phyloP scores from a whole-genome alignment of 1,140 invertebrate genomes.

The Dolichoris vasculosae region DNA sequence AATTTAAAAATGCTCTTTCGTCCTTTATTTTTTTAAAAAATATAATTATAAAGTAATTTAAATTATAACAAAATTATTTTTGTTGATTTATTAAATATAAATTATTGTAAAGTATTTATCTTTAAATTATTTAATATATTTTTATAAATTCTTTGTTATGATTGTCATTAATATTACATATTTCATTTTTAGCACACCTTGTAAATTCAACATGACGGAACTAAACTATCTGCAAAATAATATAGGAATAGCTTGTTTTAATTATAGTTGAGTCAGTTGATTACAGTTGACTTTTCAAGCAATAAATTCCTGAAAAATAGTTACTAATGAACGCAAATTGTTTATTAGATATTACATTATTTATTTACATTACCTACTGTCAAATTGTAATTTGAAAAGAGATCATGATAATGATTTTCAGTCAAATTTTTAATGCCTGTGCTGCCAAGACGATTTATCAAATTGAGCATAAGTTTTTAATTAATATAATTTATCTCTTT shows the following conservation, averaged over 20 bases:
- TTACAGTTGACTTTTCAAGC: not conserved
- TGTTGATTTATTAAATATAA: too few relatives aligned
- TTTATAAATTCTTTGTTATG: not conserved
- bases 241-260: constrained; percentile 30
- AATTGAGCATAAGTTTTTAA: constrained; percentile 29
- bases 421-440: constrained; percentile 3
- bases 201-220: constrained; percentile 74
- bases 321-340: constrained; percentile 18
- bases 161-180: not conserved
- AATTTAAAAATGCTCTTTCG: too few relatives aligned
- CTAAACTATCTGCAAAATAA: constrained; percentile 41
- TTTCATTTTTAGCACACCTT: constrained; percentile 71
- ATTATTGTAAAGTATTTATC: too few relatives aligned
- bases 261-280: constrained; percentile 22
- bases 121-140: not conserved
- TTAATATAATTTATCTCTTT: not conserved
- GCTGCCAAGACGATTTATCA: constrained; percentile 22
- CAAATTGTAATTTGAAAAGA: constrained; percentile 28
- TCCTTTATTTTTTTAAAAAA: too few relatives aligned
- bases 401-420: constrained; percentile 16
- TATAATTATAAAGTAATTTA: too few relatives aligned
- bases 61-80: too few relatives aligned
- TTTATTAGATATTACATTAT: constrained; percentile 32
- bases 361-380: constrained; percentile 20
- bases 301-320: constrained; percentile 16